These are phyloP conservation scores for Microcebus tavaratra DNA, from an alignment of 2,113 vertebrate species.

Conservation along the genomic window DNA sequence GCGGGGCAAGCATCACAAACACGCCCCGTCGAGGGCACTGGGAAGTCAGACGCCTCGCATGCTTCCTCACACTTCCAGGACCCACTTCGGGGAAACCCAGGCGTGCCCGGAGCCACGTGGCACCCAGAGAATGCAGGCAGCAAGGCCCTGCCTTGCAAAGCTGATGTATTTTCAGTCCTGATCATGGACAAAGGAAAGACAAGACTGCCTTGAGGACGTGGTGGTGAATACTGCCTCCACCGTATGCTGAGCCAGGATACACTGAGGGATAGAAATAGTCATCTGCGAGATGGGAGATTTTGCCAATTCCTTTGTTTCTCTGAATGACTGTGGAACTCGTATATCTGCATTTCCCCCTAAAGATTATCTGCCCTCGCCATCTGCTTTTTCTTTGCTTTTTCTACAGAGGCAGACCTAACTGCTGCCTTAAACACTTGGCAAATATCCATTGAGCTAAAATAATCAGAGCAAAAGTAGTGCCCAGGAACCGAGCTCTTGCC, in stretches of 20 bases:
- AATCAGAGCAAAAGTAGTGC: background rate
- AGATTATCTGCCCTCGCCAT: background rate
- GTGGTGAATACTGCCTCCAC: background rate
- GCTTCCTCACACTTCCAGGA: background rate
- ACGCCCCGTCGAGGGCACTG: accelerated
- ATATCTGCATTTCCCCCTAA: background rate
- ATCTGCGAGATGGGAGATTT: accelerated
- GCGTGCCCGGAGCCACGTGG: accelerated
- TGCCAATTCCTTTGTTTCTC: background rate
- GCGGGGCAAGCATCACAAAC: background rate
- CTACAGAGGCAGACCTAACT: background rate
- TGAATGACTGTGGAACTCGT: background rate
- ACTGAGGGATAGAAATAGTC: background rate
- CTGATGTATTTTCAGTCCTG: background rate
- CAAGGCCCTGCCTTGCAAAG: background rate
- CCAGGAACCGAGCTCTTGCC: background rate
- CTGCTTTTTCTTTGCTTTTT: background rate
- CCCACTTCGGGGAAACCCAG: background rate
- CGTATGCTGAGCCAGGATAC: background rate
- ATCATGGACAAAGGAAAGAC: background rate
- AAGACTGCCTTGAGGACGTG: background rate
- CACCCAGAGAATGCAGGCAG: accelerated
- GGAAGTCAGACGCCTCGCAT: background rate
- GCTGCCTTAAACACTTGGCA: background rate
- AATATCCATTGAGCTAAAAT: background rate